Base-by-base conservation (phyloP, 1,140 invertebrate genomes). In the Listronotus bonariensis region DNA sequence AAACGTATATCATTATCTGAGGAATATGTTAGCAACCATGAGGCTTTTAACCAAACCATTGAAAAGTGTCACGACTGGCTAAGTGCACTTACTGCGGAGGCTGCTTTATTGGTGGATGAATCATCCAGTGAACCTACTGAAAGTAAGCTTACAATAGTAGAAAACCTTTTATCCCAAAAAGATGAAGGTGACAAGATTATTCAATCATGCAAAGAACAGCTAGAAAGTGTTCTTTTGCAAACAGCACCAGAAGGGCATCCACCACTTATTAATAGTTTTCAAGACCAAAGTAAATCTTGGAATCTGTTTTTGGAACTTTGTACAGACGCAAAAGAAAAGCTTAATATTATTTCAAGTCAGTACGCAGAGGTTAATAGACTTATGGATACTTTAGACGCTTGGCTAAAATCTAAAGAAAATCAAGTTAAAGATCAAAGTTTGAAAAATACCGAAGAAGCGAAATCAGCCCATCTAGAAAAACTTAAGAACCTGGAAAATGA, bases 351-450 rank as follows among this genome's bases (percentile, higher is more conserved):
- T 36, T 88, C 88, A 70, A 86, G 85, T 60, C 86, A 91, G 73
- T 91, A 91, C 85, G 88, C 88, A 41, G 87, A 92, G 74, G 92
- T 93, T 65, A 89, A 93, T 74, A 85, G 86, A 18, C 82, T 88
- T 4, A 84, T 94, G 38, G 89, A 94, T 58, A 82, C 82, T 65
- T 80, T 97, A 1, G 89, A 89, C 70, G 81, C 83, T 45, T 98
- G 94, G 95, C 81, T 95, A 12, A 91, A 92, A 73, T 83, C 89
- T 41, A 90, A 91, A 74, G 95, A 97, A 81, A 82, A 82, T 46
- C 85, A 91, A 76, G 83, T 96, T 0, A 93, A 93, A 79, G 95
- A 97, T 78, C 92, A 95, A 79, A 92, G 91, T 69, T 81, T 97
- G 6, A 95, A 93, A 76, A 93, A 87, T 74, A 92, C 88, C 6